Conservation (phyloP, 1,140 invertebrate species). For the Diabrotica virgifera region DNA sequence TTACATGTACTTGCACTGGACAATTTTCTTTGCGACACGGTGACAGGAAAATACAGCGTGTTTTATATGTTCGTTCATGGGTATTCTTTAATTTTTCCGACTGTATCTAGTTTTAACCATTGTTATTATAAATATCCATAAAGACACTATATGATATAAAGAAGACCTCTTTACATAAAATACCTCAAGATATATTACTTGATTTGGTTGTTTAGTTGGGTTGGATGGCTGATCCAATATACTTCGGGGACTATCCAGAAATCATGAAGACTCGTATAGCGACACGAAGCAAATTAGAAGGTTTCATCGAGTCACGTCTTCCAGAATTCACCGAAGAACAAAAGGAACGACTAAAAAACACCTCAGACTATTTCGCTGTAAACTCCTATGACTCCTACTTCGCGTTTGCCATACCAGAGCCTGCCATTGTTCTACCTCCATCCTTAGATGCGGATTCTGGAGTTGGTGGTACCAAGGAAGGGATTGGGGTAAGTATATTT, state of each 20-base stretch:
- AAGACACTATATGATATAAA: too few species aligned
- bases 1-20: too few species aligned
- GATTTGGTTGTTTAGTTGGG: conserved; percentile 51
- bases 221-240: conserved; percentile 63
- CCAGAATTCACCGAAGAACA: conserved; percentile 56
- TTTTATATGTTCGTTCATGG: too few species aligned
- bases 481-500: conserved; percentile 1
- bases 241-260: conserved; percentile 60
- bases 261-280: conserved; percentile 56
- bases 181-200: not conserved
- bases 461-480: conserved; percentile 9
- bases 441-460: conserved; percentile 15
- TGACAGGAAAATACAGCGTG: too few species aligned
- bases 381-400: conserved; percentile 30
- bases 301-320: conserved; percentile 54
- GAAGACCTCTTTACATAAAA: too few species aligned
- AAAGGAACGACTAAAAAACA: conserved; percentile 47
- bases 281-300: conserved; percentile 50
- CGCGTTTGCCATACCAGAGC: conserved; percentile 1
- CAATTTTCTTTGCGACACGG: too few species aligned
- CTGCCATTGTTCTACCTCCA: conserved; percentile 3
- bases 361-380: conserved; percentile 52
- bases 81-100: too few species aligned
- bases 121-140: too few species aligned
- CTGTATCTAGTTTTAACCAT: too few species aligned